Conservation (phyloP, 2,797 vertebrate species). For the Carduelis carduelis region DNA sequence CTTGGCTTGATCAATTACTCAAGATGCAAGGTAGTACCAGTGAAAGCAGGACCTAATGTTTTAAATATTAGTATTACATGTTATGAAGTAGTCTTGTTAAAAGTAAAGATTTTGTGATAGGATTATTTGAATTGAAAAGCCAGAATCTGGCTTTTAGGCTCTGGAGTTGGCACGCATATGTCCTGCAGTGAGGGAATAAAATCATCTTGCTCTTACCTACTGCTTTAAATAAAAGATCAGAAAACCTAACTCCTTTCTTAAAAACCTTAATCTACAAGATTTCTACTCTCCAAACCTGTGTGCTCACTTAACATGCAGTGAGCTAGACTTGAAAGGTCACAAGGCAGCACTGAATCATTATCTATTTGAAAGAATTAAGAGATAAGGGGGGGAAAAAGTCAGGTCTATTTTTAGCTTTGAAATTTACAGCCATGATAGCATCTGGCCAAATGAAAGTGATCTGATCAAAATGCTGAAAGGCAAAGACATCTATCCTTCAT, state of each 20-base stretch:
- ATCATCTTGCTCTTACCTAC: background rate
- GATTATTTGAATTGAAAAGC: background rate
- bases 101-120: background rate
- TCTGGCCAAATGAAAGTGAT: slow-evolving; percentile 1
- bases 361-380: slow-evolving; percentile 28
- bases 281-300: background rate
- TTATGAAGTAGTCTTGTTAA: background rate
- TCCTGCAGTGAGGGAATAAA: background rate
- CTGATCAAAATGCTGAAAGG: slow-evolving; percentile 1
- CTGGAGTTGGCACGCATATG: rapidly evolving
- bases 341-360: slow-evolving; percentile 3
- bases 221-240: background rate
- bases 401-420: slow-evolving; percentile 37
- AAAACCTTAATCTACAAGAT: background rate
- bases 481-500: background rate
- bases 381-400: background rate
- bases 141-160: background rate
- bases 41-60: background rate
- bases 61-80: background rate
- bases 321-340: slow-evolving; percentile 33
- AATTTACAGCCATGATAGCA: background rate
- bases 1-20: background rate
- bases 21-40: background rate
- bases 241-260: background rate
- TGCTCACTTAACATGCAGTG: background rate